Base-by-base conservation (phyloP, 2,113 vertebrate species). In the Excalfactoria chinensis region DNA sequence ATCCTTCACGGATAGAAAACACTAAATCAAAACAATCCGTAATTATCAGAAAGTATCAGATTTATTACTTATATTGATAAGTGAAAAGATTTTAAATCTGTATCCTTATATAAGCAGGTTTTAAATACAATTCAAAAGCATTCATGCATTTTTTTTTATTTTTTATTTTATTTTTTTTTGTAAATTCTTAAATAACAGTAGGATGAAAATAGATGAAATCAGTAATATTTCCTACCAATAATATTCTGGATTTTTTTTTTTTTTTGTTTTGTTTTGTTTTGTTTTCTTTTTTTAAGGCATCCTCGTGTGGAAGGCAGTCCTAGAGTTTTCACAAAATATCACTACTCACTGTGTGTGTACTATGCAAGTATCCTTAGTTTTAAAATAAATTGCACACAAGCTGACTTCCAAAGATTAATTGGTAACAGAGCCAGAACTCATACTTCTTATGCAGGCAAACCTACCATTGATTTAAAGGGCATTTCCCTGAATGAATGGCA, bases 401-500 rank as follows among this genome's bases (percentile, higher is more conserved):
- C 63, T 96, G 86, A 76, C 62, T 94, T 70, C 12, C 51, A 64
- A 81, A 69, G 93, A 86, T 75, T 78, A 93, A 92, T 63, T 89
- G 44, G 67, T 64, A 86, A 34, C 41, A 59, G 59, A 90, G 66
- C 28, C 58, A 90, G 73, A 88, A 60, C 86, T 89, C 84, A 44
- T 66, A 81, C 15, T 92, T 91, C 93, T 91, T 93, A 90, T 69
- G 77, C 92, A 90, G 69, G 88, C 88, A 90, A 85, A 92, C 59
- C 73, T 79, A 78, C 84, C 73, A 69, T 7, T 92, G 93, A 92
- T 74, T 95, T 84, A 49, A 90, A 92, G 78, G 84, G 67, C 59
- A 59, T 85, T 93, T 92, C 32, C 32, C 64, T 96, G 91, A 92
- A 93, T 95, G 89, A 95, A 96, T 76, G 74, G 74, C 86, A 70